Evolutionary conservation across 2,113 vertebrate species (phyloP), one percentile per base, ranked within the genome.

Genomic region (Pongo abelii): DNA sequence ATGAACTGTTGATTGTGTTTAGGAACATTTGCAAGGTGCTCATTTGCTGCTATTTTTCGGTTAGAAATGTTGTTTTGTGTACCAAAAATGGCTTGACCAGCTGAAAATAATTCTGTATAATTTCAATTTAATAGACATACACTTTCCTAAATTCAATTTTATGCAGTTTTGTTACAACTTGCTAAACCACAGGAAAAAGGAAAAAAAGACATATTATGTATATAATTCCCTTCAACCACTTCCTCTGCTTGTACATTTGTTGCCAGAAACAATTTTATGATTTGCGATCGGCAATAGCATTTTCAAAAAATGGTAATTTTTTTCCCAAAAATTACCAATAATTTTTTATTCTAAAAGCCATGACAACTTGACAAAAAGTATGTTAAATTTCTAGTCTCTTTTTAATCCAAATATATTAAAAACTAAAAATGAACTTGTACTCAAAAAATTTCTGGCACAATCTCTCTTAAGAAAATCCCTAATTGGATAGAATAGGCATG

Each of bases 1-100:
- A 98, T 98, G 97, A 98, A 97, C 95, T 98, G 97, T 90, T 97
- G 95, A 97, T 97, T 94, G 94, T 97, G 96, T 95, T 38, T 81
- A 96, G 77, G 59, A 91, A 97, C 95, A 97, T 97, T 98, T 95
- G 88, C 94, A 98, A 98, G 96, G 96, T 96, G 93, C 95, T 98
- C 96, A 98, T 98, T 98, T 97, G 96, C 92, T 97, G 23, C 79
- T 89, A 93, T 79, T 85, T 95, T 97, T 69, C 94, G 10, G 22
- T 35, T 85, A 67, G 64, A 97, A 98, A 98, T 96, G 79, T 64
- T 97, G 79, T 89, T 97, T 84, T 93, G 79, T 94, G 96, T 98
- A 96, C 75, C 83, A 93, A 85, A 97, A 95, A 95, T 89, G 92
- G 46, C 74, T 96, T 97, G 97, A 96, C 69, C 35, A 11, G 12